Base-by-base conservation (phyloP, 2,888 invertebrate species). In the Pteria penguin region DNA sequence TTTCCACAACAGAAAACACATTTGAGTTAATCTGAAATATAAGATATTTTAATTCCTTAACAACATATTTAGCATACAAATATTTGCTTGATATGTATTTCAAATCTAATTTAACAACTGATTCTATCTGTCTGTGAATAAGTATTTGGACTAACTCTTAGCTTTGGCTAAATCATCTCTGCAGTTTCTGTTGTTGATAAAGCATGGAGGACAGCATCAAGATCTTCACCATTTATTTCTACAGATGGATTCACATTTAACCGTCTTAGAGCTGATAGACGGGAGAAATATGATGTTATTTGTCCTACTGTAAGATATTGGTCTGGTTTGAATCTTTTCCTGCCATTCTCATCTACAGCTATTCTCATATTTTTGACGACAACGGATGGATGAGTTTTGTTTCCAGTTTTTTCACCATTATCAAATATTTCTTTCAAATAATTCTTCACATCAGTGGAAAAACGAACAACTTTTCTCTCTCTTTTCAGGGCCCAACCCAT, bases 401-500 rank as follows among this genome's bases (percentile, higher is more conserved):
- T 33, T 45, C 66, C 66, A 14, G 45, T 52, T 45, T 52, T 36
- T 27, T 66, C 66, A 14, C 54, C 66, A 52, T 36, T 8, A 27
- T 68, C 55, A n/a, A 55, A 55, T 18, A 68, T 31, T 54, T 68
- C 55, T 4, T 18, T n/a, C 4, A 68, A 26, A 24, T 31, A 68
- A 14, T 3, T 14, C 22, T 68, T 68, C 29, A 55, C 18, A 18
- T 68, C 32, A 27, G 26, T n/a, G 4, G 55, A 29, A 57, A 68
- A 57, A 22, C 67, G 14, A n/a, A 55, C 55, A n/a, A 22, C 29
- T 57, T 57, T 68, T 29, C 54, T 54, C 5, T 68, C 67, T 29
- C 33, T 68, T 54, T 68, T 55, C 33, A 45, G 32, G 2, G 67
- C 67, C 67, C 32, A 68, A n/a, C 67, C 67, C 55, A 54, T 68